Conservation (phyloP, 2,113 vertebrate species). For the Fregetta grallaria region DNA sequence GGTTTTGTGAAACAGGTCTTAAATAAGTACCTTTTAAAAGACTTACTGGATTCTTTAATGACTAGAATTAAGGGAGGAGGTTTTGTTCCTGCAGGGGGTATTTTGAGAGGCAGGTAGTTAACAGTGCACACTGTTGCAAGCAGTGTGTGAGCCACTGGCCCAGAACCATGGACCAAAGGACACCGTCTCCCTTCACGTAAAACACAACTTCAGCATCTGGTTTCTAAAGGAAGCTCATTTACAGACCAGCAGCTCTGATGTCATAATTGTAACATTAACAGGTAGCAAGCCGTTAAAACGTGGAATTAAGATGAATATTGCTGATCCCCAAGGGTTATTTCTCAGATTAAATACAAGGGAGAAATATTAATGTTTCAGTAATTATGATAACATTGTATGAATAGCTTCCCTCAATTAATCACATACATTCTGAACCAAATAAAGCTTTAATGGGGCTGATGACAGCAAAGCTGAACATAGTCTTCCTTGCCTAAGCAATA, state of each 20-base stretch:
- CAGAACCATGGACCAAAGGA: background rate
- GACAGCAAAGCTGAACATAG: background rate
- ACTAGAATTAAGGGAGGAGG: background rate
- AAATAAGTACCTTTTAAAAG: background rate
- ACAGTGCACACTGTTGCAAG: rapidly evolving
- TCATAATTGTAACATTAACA: background rate
- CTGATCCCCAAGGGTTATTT: background rate
- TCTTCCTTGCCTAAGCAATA: background rate
- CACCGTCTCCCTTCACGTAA: background rate
- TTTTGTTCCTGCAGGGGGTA: background rate
- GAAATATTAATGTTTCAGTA: background rate
- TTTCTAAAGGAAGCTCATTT: background rate
- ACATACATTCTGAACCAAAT: background rate
- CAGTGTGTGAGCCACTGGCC: background rate
- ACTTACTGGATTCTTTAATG: background rate
- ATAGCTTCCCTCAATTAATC: constrained; percentile 7
- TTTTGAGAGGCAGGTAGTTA: background rate
- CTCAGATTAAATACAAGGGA: background rate
- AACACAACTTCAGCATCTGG: background rate
- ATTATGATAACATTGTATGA: background rate
- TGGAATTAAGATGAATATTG: background rate
- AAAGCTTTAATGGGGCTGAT: background rate
- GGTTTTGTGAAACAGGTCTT: background rate
- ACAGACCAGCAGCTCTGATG: background rate
- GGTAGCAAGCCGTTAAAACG: background rate